Evolutionary conservation across 2,113 vertebrate genomes (phyloP), one percentile per base, ranked within the genome.

Genomic region (Eulacestoma nigropectus): DNA sequence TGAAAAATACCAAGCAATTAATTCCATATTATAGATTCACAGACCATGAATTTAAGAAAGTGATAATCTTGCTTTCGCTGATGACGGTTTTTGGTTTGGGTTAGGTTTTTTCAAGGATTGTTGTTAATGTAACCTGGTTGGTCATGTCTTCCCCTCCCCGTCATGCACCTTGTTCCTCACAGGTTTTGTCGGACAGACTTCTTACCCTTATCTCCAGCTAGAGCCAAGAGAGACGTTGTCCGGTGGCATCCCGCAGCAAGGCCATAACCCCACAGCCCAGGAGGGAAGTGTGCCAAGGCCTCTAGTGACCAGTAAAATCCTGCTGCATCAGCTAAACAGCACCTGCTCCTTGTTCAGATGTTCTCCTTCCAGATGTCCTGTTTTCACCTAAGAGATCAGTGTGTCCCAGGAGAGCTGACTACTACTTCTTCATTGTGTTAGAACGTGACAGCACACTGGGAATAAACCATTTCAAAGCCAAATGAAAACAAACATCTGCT

Each of bases 201-300:
- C 53, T 92, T 77, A 33, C 50, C 27, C 59, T 84, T 41, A 49
- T 37, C 60, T 70, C 41, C 60, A 80, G 42, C 41, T 25, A 26
- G 13, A 89, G 78, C 72, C 84, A 84, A 62, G n/a, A 68, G 22
- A 93, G 86, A 88, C 3, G 4, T 75, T 90, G 86, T 85, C 78
- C 68, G 73, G 79, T 69, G 74, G 55, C 57, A 95, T 89, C 87
- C 11, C 0, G 81, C 78, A 91, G 86, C 85, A 55, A 73, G 73
- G 65, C 50, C 42, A 7, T 64, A 88, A 91, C 57, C 67, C 67
- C 53, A 2, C 60, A 65, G 78, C 69, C 68, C 39, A 65, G 87
- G 56, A 89, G 86, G 88, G 84, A 97, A 97, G 70, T 88, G 57
- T 93, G 84, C 96, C 93, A 95, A 87, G 82, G 78, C 55, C 82